Evolutionary conservation across 2,113 vertebrate genomes (phyloP).

Genomic region (Dunckerocampus dactyliophorus): DNA sequence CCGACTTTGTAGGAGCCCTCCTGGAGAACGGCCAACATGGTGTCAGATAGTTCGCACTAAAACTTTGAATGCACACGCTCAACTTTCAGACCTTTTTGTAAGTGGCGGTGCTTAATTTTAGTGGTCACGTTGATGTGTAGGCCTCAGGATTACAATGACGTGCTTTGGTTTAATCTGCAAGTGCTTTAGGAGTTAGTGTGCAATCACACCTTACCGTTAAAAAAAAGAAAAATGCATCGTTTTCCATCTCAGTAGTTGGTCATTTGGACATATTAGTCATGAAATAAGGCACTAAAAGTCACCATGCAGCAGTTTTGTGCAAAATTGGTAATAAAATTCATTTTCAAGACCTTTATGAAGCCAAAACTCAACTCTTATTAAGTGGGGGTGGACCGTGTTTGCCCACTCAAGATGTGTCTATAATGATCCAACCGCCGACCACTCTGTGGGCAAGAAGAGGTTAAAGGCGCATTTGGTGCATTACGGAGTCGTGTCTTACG

Average conservation of each 20-base stretch:
- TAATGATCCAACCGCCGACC: slow-evolving; percentile 29
- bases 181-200: background rate
- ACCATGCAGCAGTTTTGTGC: background rate
- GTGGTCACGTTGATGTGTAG: background rate
- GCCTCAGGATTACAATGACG: background rate
- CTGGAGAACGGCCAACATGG: background rate
- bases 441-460: slow-evolving; percentile 15
- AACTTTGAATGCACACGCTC: background rate
- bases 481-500: background rate
- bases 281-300: background rate
- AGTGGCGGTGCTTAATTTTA: background rate
- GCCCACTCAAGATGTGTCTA: slow-evolving; percentile 25
- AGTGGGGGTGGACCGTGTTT: slow-evolving; percentile 12
- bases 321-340: background rate
- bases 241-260: background rate
- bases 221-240: background rate
- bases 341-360: background rate
- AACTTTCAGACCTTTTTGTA: background rate
- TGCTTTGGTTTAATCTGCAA: background rate
- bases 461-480: slow-evolving; percentile 17
- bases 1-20: background rate
- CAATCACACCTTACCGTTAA: background rate
- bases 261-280: background rate
- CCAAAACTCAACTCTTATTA: background rate
- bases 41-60: background rate